Conservation (phyloP, 2,113 vertebrate species). For the Prochilodus magdalenae region DNA sequence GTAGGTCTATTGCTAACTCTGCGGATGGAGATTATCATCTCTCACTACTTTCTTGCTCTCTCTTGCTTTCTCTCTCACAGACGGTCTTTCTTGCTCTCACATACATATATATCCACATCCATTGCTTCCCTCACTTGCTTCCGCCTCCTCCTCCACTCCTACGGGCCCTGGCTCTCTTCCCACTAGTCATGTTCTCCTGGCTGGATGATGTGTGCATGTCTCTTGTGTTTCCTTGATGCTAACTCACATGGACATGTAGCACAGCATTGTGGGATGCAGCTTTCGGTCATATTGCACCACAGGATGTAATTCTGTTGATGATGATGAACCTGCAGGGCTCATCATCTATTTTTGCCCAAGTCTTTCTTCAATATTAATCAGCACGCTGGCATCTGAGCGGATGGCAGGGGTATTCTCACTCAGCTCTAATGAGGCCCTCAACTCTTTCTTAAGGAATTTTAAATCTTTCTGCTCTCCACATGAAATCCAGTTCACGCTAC, state of each 20-base stretch:
- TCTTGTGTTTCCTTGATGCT: slow-evolving; percentile 80
- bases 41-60: slow-evolving; percentile 23
- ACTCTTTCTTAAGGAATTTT: slow-evolving; percentile 25
- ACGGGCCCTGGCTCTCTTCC: slow-evolving; percentile 76
- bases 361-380: slow-evolving; percentile 74
- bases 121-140: slow-evolving; percentile 5
- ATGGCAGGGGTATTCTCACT: slow-evolving; percentile 44
- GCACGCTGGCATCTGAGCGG: slow-evolving; percentile 56
- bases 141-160: slow-evolving; percentile 56
- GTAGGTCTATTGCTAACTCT: slow-evolving; percentile 70
- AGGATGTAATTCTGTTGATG: slow-evolving; percentile 75
- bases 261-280: slow-evolving; percentile 79
- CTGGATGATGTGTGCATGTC: slow-evolving; percentile 79
- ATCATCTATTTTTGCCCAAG: slow-evolving; percentile 68
- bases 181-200: slow-evolving; percentile 81
- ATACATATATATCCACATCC: background rate
- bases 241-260: slow-evolving; percentile 75
- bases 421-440: slow-evolving; percentile 46
- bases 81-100: background rate
- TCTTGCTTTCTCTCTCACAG: background rate
- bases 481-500: slow-evolving; percentile 29
- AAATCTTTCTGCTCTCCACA: slow-evolving; percentile 31
- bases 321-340: slow-evolving; percentile 69
- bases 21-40: slow-evolving; percentile 68
- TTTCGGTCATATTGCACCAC: slow-evolving; percentile 77